Percentiles rank a stretch among this genome's conserved stretches.
Evolutionary conservation across 2,797 vertebrate species (phyloP).

Genomic region (Meda fulgida): DNA sequence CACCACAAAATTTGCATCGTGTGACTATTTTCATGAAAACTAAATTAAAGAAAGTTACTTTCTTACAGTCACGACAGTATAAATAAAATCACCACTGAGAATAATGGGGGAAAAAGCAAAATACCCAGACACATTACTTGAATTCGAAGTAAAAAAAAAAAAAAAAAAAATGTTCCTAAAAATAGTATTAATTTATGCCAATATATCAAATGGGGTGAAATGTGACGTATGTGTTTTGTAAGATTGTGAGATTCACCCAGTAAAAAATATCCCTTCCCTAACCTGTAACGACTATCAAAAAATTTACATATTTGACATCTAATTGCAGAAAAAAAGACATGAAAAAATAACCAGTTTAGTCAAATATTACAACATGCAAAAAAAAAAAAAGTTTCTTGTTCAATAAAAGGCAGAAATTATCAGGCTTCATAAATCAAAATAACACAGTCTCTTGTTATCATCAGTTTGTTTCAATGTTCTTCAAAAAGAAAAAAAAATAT

Average conservation of each 20-base stretch:
- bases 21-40: neutral
- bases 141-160: neutral
- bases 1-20: neutral
- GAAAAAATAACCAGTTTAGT: constrained; percentile 19
- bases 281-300: neutral
- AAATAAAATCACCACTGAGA: neutral
- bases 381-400: constrained; percentile 45
- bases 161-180: neutral
- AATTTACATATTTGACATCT: neutral
- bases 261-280: neutral
- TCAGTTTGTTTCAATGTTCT: neutral
- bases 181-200: neutral
- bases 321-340: neutral
- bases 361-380: constrained; percentile 58
- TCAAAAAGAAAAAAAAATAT: neutral
- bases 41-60: neutral
- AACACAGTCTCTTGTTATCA: neutral
- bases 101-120: neutral
- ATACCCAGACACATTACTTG: neutral
- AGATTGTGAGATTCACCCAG: neutral
- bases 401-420: constrained; percentile 7
- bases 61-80: neutral
- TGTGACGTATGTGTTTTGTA: neutral
- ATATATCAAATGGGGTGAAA: neutral
- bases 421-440: neutral